A percentile compares a stretch with the other conserved stretches of the same genome.
These are phyloP conservation scores for silkworm (Bombyx mori) DNA, from an alignment of 1,140 invertebrate genomes.

Conservation along the genomic window ASM3026992v2 NC_085128.1:17881001-17881500, in stretches of 20 bases:
- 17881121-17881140: constrained; percentile 6
- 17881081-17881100: neutral
- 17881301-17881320: constrained; percentile 54
- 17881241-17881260: constrained; percentile 65
- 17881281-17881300: constrained; percentile 36
- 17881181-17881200: constrained; percentile 35
- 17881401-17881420: constrained; percentile 46
- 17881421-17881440: constrained; percentile 49
- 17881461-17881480: constrained; percentile 67
- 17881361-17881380: constrained; percentile 59
- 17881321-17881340: constrained; percentile 64
- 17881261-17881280: constrained; percentile 13
- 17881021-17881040: too few species aligned
- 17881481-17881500: constrained; percentile 70
- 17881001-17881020: constrained; percentile 3
- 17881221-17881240: constrained; percentile 53
- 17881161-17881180: constrained; percentile 26
- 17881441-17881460: constrained; percentile 68
- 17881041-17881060: too few species aligned
- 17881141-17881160: constrained; percentile 20
- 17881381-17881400: constrained; percentile 59
- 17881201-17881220: constrained; percentile 28
- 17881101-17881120: neutral
- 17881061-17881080: too few species aligned
- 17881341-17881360: constrained; percentile 68